Evolutionary conservation across 2,113 vertebrate species (phyloP), one percentile per base, ranked within the genome.

Genomic region (Cairina moschata): DNA sequence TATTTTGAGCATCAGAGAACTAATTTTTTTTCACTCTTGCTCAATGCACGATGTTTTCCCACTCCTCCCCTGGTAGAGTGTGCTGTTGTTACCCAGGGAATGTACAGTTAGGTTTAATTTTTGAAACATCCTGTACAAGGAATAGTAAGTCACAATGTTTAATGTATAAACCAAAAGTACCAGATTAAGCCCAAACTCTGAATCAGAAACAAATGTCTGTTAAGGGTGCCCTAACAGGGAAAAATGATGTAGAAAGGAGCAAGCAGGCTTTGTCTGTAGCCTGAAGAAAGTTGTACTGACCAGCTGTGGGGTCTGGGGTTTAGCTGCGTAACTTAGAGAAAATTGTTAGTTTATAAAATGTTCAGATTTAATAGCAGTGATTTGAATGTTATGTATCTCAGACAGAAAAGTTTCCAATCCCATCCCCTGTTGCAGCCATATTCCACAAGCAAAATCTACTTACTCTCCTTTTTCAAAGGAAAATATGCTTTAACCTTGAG

Each of bases 401-500:
- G 40, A 31, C n/a, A 59, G 68, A 76, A 68, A 22, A 3, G 1
- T 50, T n/a, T 46, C 34, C 1, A 0, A 44, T 86, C 82, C 17
- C 3, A 40, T 55, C 34, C 29, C 17, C 84, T 77, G 26, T 21
- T 48, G 6, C 5, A 26, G 26, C 62, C 9, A 5, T 3, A 12
- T 5, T 48, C 12, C 44, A 68, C 74, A 62, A 34, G 21, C 17
- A 86, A 72, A 56, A 42, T 20, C 56, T 58, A 38, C 25, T 52
- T 0, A n/a, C 25, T 52, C 0, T 65, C 59, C 4, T 52, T 25
- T 80, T 93, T 73, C 28, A 28, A 90, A 79, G 55, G 73, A 90
- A 92, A 95, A 81, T 10, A 60, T n/a, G 68, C 31, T 97, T 94
- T 96, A 90, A 96, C 91, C 82, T 95, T 95, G 96, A 95, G 93